These are phyloP conservation scores for Sphaerophoria rueppellii DNA, from an alignment of 2,888 invertebrate species.

Conservation along the genomic window DNA sequence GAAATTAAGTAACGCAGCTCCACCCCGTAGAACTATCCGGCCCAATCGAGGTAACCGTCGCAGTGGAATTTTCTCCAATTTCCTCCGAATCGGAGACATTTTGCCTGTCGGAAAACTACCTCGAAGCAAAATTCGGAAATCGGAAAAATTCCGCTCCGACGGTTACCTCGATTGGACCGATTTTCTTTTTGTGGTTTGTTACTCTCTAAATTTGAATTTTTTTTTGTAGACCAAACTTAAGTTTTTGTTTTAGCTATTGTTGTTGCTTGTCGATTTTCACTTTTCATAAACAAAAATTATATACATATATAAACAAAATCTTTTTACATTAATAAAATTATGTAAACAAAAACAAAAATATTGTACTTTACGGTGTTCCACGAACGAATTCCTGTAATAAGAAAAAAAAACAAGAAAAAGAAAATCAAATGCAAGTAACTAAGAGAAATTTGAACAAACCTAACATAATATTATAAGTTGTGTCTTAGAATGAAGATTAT, in stretches of 20 bases:
- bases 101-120: no score
- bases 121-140: no score
- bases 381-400: conserved; percentile 70
- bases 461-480: conserved; percentile 69
- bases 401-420: background rate
- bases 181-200: conserved; percentile 17
- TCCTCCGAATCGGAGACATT: no score
- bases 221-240: conserved; percentile 14
- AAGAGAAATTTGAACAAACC: conserved; percentile 52
- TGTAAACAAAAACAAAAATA: conserved; percentile 10
- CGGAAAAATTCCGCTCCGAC: no score
- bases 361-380: conserved; percentile 65
- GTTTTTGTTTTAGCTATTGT: conserved; percentile 69
- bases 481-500: conserved; percentile 69
- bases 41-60: no score
- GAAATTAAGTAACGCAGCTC: conserved; percentile 15
- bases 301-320: conserved; percentile 30
- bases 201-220: background rate
- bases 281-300: conserved; percentile 42
- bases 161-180: no score
- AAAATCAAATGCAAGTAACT: conserved; percentile 64
- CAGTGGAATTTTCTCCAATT: no score
- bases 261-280: conserved; percentile 67
- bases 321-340: conserved; percentile 47
- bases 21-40: background rate